These are phyloP conservation scores for Sitobion miscanthi DNA, from an alignment of 1,140 invertebrate species.

Conservation along the genomic window DNA sequence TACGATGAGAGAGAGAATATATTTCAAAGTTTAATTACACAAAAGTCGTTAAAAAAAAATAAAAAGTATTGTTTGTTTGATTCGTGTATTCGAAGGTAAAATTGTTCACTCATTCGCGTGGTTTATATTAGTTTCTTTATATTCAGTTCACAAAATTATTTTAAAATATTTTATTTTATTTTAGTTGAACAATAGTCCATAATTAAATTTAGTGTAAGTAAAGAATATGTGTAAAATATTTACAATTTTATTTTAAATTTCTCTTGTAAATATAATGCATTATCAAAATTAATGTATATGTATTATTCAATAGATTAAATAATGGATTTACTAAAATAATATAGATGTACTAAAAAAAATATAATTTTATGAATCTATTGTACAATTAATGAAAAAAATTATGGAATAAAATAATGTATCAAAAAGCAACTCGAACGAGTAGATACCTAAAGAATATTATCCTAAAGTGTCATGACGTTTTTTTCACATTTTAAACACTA, in stretches of 20 bases:
- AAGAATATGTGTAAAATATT: background rate
- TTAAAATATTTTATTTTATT: background rate
- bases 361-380: background rate
- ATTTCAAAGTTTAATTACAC: background rate
- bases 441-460: too few species aligned
- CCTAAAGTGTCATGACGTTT: background rate
- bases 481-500: background rate
- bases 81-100: background rate
- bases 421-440: background rate
- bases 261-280: background rate
- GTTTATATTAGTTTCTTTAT: background rate
- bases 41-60: constrained; percentile 9
- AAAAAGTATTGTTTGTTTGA: background rate
- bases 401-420: background rate
- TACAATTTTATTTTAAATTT: background rate
- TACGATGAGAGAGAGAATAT: background rate
- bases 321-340: too few species aligned
- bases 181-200: background rate
- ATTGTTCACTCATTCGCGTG: background rate
- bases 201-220: background rate
- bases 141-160: background rate
- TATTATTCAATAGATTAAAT: too few species aligned
- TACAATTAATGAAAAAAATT: background rate
- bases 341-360: too few species aligned
- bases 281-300: background rate